Conservation (phyloP, 2,888 invertebrate species). For the Caenorhabditis sp. region DNA sequence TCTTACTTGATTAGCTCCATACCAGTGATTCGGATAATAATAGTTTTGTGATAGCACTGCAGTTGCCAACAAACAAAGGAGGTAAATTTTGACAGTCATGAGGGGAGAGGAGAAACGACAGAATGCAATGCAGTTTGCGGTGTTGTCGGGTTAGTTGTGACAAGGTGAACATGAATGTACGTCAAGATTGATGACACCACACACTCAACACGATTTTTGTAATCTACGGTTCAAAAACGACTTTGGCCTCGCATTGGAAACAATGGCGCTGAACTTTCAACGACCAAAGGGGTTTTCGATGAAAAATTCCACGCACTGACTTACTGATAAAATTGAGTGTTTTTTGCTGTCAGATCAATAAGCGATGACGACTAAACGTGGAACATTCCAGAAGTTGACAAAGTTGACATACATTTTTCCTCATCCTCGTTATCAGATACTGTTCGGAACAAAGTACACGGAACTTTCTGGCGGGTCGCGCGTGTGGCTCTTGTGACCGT, state of each 20-base stretch:
- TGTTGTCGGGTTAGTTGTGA: conserved; percentile 13
- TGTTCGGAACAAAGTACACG: too few relatives aligned
- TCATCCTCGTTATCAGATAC: too few relatives aligned
- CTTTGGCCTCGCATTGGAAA: conserved; percentile 1
- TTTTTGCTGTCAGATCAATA: too few relatives aligned
- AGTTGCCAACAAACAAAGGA: conserved; percentile 19
- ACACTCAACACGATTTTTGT: conserved; percentile 36
- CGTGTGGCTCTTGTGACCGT: conserved; percentile 37
- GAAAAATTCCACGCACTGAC: not conserved
- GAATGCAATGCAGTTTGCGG: not conserved
- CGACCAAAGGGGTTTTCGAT: conserved; percentile 6
- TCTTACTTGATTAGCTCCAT: conserved; percentile 70
- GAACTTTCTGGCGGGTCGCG: too few relatives aligned
- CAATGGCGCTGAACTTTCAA: conserved; percentile 27
- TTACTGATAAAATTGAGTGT: too few relatives aligned
- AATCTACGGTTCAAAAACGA: conserved; percentile 29
- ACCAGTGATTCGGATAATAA: conserved; percentile 70
- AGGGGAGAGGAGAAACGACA: not conserved
- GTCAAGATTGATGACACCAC: conserved; percentile 44
- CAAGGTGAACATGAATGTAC: conserved; percentile 25
- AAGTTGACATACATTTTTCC: too few relatives aligned
- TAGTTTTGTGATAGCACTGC: conserved; percentile 52
- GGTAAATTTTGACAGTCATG: conserved; percentile 38
- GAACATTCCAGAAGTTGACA: too few relatives aligned
- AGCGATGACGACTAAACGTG: too few relatives aligned